Base-by-base conservation (phyloP, 2,113 vertebrate genomes). In the Hemiscyllium ocellatum region DNA sequence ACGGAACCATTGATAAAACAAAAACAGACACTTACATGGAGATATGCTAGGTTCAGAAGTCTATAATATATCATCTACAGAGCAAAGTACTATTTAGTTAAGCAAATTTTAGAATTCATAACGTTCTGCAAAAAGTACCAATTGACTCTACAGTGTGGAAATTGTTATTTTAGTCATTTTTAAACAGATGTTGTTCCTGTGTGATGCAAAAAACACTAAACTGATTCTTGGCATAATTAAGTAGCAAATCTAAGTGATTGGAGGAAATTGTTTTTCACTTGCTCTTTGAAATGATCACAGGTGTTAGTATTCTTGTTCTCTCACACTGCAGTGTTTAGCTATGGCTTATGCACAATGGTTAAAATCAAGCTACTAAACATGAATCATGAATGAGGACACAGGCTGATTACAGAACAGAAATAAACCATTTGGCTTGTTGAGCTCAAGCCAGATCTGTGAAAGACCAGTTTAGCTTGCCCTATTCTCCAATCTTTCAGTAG, bases 161-260 rank as follows among this genome's bases (percentile, higher is more conserved):
- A 91, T 65, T 33, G 56, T 65, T 33, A 91, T n/a, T 4, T 6
- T n/a, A n/a, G 29, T n/a, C 10, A n/a, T 29, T 65, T 91, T 91
- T n/a, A n/a, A 91, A 56, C 13, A 80, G n/a, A 33, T 91, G 56
- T 17, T 37, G 13, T 61, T 52, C 56, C 86, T 89, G 47, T 29
- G 33, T n/a, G 13, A 2, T n/a, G 17, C 29, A 65, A 65, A 89
- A 29, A 29, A 26, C 24, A 13, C 24, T n/a, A 91, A n/a, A 17
- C 56, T 91, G 56, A 65, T 91, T 65, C 29, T n/a, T 91, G 26
- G 87, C 56, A 91, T 80, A 80, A 80, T 80, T 80, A 80, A 80
- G n/a, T 80, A 80, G 76, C 15, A n/a, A 4, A 50, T 24, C 52
- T n/a, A 91, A 91, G 5, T 91, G 29, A n/a, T 65, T 91, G 15